Conservation (phyloP, 2,888 invertebrate species). For the Synanthedon formicaeformis region DNA sequence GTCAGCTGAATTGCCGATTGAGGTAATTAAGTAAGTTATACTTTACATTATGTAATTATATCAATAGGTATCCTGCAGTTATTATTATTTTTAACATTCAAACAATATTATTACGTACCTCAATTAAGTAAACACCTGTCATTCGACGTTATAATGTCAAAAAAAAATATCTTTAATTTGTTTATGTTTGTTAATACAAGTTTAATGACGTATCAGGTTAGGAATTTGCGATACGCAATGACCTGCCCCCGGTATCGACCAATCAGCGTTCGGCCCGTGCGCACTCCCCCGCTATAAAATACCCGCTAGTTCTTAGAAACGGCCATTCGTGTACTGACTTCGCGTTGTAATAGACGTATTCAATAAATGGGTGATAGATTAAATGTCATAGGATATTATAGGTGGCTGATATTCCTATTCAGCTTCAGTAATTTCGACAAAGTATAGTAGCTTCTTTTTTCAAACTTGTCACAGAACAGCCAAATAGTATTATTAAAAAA, state of each 20-base stretch:
- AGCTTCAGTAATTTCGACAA: slow-evolving; percentile 65
- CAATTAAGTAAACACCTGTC: too few relatives aligned
- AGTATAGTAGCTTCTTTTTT: slow-evolving; percentile 22
- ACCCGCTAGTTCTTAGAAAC: slow-evolving; percentile 29
- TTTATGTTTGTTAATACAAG: too few relatives aligned
- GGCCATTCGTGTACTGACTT: slow-evolving; percentile 24
- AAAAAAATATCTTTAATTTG: too few relatives aligned
- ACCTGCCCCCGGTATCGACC: slow-evolving; percentile 58
- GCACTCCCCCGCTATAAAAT: slow-evolving; percentile 47
- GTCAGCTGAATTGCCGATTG: too few relatives aligned
- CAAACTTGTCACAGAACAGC: background rate
- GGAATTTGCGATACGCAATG: slow-evolving; percentile 7
- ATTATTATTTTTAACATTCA: too few relatives aligned
- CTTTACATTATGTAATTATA: too few relatives aligned
- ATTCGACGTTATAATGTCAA: too few relatives aligned
- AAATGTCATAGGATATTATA: slow-evolving; percentile 52
- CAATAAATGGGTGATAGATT: slow-evolving; percentile 65
- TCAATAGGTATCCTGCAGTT: too few relatives aligned
- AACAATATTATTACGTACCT: too few relatives aligned
- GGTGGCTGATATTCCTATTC: slow-evolving; percentile 67
- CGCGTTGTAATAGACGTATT: slow-evolving; percentile 16
- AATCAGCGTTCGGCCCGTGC: slow-evolving; percentile 39
- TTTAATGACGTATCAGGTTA: too few relatives aligned
- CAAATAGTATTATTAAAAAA: background rate
- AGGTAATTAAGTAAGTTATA: too few relatives aligned